Percentiles rank a stretch among this genome's conserved stretches.
Evolutionary conservation across 2,113 vertebrate genomes (phyloP).

Genomic region (Caranx ignobilis): DNA sequence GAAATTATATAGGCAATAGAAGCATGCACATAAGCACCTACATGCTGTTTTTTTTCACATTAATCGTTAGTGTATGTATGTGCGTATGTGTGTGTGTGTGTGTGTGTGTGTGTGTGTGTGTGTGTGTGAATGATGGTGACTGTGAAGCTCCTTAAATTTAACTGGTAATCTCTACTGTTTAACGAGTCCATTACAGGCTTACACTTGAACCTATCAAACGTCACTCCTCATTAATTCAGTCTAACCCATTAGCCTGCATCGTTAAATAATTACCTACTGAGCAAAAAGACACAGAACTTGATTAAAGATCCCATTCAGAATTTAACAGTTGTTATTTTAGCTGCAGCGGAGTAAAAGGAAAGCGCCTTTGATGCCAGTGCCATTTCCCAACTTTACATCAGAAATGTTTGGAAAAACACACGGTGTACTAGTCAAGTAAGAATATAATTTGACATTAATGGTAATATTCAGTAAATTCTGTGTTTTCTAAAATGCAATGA

Average conservation of each 20-base stretch:
- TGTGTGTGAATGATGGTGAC: not conserved
- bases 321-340: constrained; percentile 58
- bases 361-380: not conserved
- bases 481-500: not conserved
- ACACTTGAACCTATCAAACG: constrained; percentile 70
- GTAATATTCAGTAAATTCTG: not conserved
- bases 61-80: not conserved
- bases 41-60: constrained; percentile 13
- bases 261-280: constrained; percentile 80
- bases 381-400: not conserved
- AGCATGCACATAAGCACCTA: not conserved
- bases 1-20: not conserved
- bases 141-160: constrained; percentile 28
- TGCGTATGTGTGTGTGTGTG: no score
- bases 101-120: no score
- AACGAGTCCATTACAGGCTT: constrained; percentile 73
- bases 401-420: constrained; percentile 5
- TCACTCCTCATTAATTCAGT: constrained; percentile 78
- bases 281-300: constrained; percentile 70
- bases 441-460: not conserved
- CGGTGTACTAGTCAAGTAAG: not conserved
- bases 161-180: constrained; percentile 65
- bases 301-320: constrained; percentile 70
- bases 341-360: constrained; percentile 28
- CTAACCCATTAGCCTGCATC: constrained; percentile 77